Percentiles rank a stretch among this genome's conserved stretches.
phyloP scores from a whole-genome alignment of 2,797 vertebrate genomes.

The Syncerus caffer region DNA sequence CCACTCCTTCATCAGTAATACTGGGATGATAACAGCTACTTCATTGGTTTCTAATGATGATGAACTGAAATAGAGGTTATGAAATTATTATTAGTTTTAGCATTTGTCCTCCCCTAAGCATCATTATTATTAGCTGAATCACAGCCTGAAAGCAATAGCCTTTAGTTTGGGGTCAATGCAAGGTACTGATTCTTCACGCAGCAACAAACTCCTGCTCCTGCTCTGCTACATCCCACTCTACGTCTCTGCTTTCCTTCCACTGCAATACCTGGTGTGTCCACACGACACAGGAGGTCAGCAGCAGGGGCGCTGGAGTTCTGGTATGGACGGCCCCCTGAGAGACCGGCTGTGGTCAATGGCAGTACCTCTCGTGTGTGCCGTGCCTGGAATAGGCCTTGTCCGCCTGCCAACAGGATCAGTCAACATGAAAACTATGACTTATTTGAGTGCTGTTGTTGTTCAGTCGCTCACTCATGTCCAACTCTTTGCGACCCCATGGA shows the following conservation, averaged over 20 bases:
- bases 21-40: background rate
- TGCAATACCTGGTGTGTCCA: background rate
- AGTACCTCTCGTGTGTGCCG: fast-evolving
- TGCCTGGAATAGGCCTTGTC: background rate
- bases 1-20: background rate
- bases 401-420: background rate
- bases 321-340: background rate
- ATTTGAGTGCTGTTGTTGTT: background rate
- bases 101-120: background rate
- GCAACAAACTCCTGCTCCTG: background rate
- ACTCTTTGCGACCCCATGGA: background rate
- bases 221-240: fast-evolving
- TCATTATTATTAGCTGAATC: background rate
- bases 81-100: background rate
- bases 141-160: background rate
- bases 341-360: background rate
- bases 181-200: background rate
- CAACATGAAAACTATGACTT: conserved; percentile 15
- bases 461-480: background rate
- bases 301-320: background rate
- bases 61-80: background rate
- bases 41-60: background rate
- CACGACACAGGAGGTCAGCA: background rate
- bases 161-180: background rate
- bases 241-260: background rate